Conservation (phyloP, 2,113 vertebrate species). For the Phrynosoma blainvillii region DNA sequence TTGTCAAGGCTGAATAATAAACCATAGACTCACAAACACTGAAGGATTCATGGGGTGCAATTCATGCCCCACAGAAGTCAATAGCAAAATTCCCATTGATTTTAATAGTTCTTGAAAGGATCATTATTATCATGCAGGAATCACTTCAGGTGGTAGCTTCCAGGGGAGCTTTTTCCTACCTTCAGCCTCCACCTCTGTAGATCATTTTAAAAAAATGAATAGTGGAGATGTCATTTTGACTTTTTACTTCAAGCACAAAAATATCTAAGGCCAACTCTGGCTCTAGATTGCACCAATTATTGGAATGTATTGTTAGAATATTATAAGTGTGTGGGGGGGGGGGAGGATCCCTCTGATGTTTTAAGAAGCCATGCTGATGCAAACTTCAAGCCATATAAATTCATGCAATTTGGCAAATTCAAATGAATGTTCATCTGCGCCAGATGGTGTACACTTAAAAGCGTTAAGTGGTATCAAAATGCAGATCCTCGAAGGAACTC, state of each 20-base stretch:
- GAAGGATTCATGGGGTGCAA: not conserved
- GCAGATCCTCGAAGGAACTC: not conserved
- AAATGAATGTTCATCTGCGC: not conserved
- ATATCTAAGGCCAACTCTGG: not conserved
- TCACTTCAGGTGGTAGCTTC: not conserved
- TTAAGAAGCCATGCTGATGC: not conserved
- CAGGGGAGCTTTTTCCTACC: not conserved
- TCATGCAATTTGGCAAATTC: not conserved
- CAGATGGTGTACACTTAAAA: not conserved
- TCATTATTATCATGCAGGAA: not conserved
- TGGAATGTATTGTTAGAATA: not conserved
- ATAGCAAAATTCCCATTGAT: not conserved
- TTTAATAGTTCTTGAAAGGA: not conserved
- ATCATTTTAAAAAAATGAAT: not conserved
- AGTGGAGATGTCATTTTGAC: not conserved
- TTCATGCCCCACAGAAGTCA: not conserved
- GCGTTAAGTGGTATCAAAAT: not conserved
- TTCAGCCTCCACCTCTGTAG: not conserved
- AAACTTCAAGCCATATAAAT: not conserved
- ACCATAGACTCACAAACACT: not conserved
- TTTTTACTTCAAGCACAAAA: conserved; percentile 10
- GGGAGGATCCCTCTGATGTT: not conserved
- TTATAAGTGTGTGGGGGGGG: not conserved
- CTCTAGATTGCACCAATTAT: not conserved
- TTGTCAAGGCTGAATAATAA: not conserved